These are phyloP conservation scores for Elephas maximus DNA, from an alignment of 2,113 vertebrate species.

Conservation along the genomic window DNA sequence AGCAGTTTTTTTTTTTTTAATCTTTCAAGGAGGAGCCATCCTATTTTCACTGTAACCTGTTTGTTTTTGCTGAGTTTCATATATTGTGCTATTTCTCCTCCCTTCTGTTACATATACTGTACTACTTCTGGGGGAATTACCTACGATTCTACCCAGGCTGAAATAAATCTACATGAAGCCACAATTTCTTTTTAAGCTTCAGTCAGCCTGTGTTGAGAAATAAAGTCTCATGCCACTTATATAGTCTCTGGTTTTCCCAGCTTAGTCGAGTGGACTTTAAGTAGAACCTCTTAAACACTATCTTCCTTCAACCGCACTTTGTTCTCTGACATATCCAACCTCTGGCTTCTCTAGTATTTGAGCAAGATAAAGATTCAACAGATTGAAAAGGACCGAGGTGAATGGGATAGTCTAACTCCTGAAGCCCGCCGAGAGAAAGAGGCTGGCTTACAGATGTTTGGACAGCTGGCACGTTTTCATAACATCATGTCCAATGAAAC, in stretches of 20 bases:
- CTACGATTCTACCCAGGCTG: not conserved
- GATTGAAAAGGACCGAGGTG: slow-evolving; percentile 96
- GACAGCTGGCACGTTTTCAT: slow-evolving; percentile 98
- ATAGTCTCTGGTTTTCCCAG: not conserved
- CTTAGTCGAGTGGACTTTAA: slow-evolving; percentile 60
- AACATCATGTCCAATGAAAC: slow-evolving; percentile 99
- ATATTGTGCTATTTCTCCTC: not conserved
- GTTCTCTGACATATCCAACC: not conserved
- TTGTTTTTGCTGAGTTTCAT: slow-evolving; percentile 4
- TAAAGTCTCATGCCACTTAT: not conserved
- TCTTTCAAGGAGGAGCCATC: slow-evolving; percentile 1
- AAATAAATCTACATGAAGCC: slow-evolving; percentile 16
- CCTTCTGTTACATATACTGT: not conserved
- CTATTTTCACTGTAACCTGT: not conserved
- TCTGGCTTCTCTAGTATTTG: slow-evolving; percentile 92
- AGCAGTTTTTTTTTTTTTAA: not conserved
- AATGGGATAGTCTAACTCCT: slow-evolving; percentile 94
- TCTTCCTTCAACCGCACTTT: slow-evolving; percentile 46
- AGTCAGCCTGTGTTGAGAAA: not conserved
- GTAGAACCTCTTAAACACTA: slow-evolving; percentile 13
- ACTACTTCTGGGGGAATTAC: not conserved
- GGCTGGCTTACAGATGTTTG: slow-evolving; percentile 97
- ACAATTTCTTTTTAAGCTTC: slow-evolving; percentile 5
- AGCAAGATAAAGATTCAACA: slow-evolving; percentile 99
- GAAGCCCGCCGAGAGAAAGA: slow-evolving; percentile 97